Percentiles rank a stretch among this genome's conserved stretches.
These are phyloP conservation scores for Microctenopoma steveboyesi DNA, from an alignment of 2,797 vertebrate species.

Conservation along the genomic window DNA sequence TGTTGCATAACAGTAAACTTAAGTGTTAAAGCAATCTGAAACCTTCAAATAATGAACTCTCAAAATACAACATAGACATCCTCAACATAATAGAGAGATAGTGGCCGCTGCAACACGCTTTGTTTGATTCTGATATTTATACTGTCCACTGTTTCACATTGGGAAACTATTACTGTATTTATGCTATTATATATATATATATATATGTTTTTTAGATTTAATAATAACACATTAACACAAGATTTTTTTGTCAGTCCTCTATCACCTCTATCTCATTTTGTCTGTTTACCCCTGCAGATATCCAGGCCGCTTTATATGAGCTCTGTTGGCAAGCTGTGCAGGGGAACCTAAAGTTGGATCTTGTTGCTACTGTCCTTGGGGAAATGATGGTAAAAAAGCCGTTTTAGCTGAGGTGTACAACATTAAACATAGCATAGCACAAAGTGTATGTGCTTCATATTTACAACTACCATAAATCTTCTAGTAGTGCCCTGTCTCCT, in stretches of 20 bases:
- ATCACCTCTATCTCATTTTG: conserved; percentile 4
- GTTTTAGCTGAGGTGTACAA: not conserved
- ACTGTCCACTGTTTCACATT: too few relatives aligned
- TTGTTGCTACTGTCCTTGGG: conserved; percentile 89
- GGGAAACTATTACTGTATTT: too few relatives aligned
- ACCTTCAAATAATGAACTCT: too few relatives aligned
- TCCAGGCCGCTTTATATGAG: conserved; percentile 94
- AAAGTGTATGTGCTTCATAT: not conserved
- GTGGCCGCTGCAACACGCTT: too few relatives aligned
- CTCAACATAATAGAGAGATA: too few relatives aligned
- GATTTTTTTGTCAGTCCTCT: not conserved
- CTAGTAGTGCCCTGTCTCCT: too few relatives aligned
- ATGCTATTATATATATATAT: too few relatives aligned
- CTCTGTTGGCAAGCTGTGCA: conserved; percentile 94
- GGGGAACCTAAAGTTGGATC: conserved; percentile 94
- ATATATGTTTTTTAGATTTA: too few relatives aligned
- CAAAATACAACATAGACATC: too few relatives aligned
- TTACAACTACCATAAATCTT: too few relatives aligned
- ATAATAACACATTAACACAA: not conserved
- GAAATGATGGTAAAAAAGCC: conserved; percentile 90
- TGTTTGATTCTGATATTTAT: too few relatives aligned
- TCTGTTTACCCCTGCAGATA: conserved; percentile 81
- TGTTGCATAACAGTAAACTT: not conserved
- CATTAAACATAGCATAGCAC: not conserved
- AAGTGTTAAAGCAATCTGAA: not conserved